Evolutionary conservation across 2,113 vertebrate species (phyloP), one percentile per base, ranked within the genome.

Genomic region (Campylomormyrus tamandua): DNA sequence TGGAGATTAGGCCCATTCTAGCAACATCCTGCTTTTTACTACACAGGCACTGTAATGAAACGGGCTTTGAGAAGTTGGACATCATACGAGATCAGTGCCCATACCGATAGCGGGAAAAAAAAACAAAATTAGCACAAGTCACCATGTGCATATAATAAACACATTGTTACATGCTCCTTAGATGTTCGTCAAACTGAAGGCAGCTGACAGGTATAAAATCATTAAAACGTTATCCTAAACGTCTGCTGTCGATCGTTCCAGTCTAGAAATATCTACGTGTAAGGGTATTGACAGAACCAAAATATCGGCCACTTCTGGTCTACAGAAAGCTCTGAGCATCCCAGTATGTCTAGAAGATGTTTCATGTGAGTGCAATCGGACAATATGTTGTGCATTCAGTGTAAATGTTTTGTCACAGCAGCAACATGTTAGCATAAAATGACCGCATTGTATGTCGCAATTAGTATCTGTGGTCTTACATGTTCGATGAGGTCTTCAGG

Each of bases 351-450:
- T 35, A 39, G 35, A 50, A 52, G n/a, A 74, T 74, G 21, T 77
- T 77, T 15, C 27, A 80, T 42, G 74, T 80, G 74, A 80, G 35
- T 80, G 35, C 74, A 39, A 19, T 42, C 74, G 35, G 70, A 80
- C 74, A 80, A 19, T 9, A 49, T 74, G 21, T 88, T 58, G 66
- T 74, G n/a, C 58, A 88, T 88, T 88, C 21, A 46, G 56, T 66
- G 45, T n/a, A 46, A 74, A n/a, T 88, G 49, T 21, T 17, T 80
- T 83, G 66, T 89, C 77, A 56, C 88, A 35, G 70, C 49, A 89
- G 7, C 45, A 53, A 39, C 45, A 52, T 42, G 77, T 56, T 56
- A 89, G 27, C 19, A 7, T 53, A 80, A 80, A 88, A 42, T 46
- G 39, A 24, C 17, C 24, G 35, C 70, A n/a, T 50, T 74, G 19